Evolutionary conservation across 2,797 vertebrate species (phyloP), one percentile per base, ranked within the genome.

Genomic region (Pseudochirops cupreus): DNA sequence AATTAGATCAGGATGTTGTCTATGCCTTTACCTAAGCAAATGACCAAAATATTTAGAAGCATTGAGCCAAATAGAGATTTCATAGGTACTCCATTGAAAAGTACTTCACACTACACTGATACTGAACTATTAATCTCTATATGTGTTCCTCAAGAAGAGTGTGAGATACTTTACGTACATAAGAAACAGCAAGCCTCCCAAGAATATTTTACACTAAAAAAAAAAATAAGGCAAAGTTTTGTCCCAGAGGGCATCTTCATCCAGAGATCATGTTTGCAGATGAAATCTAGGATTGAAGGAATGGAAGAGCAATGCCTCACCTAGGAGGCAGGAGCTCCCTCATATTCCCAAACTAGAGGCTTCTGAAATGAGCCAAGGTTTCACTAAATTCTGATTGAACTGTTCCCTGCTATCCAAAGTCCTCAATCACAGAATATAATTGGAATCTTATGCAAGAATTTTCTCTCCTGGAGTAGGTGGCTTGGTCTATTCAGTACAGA

Each of bases 371-470:
- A n/a, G 89, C 31, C 24, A 56, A 0, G 91, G n/a, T 95, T 90
- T n/a, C 62, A 28, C 24, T 94, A 91, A 92, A 91, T 39, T 16
- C 10, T 11, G 33, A 3, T 55, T 91, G 55, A 93, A 94, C 11
- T 58, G 12, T 62, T 92, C 39, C 39, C 91, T 46, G 5, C 11
- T 67, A 90, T 62, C 93, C 90, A 92, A 82, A 39, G 21, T 10
- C 29, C n/a, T 82, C 67, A 82, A n/a, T 39, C 6, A 82, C 21
- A 39, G 67, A 87, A 59, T 53, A 13, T 56, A 94, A 28, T 91
- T 95, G 87, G 91, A 93, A 55, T 96, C 1, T 90, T 92, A 16
- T 10, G 92, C n/a, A 96, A 92, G n/a, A 92, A 57, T 7, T 1
- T 24, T 1, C 57, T 33, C 59, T 4, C 13, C 92, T 95, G 39